Evolutionary conservation across 2,888 invertebrate species (phyloP).

Genomic region (Lasioglossum morio): DNA sequence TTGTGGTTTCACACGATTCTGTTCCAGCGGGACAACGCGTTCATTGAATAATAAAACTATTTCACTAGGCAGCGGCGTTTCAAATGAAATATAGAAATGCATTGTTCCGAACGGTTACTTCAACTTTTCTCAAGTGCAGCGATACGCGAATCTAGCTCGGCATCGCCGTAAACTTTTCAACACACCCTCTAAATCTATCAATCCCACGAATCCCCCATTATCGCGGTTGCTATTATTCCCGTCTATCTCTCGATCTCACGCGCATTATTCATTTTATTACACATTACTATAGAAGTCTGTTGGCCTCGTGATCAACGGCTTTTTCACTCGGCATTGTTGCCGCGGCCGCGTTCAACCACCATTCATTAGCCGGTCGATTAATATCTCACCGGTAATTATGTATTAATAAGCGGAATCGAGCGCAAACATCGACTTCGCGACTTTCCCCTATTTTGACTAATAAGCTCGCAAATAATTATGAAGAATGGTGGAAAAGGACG

Average conservation of each 20-base stretch:
- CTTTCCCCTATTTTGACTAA: slow-evolving; percentile 45
- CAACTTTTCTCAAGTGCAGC: background rate
- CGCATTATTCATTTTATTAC: slow-evolving; percentile 53
- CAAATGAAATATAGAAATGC: background rate
- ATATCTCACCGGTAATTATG: slow-evolving; percentile 56
- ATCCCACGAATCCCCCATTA: slow-evolving; percentile 37
- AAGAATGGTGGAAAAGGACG: background rate
- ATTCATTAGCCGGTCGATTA: slow-evolving; percentile 53
- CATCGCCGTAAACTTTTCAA: background rate
- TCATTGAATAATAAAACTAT: background rate
- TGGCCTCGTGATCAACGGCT: slow-evolving; percentile 11
- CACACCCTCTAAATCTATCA: slow-evolving; percentile 4
- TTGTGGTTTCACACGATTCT: background rate
- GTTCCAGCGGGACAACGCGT: background rate
- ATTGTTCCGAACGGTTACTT: background rate
- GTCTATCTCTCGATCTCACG: slow-evolving; percentile 22
- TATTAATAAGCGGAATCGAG: slow-evolving; percentile 47
- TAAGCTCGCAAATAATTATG: slow-evolving; percentile 23
- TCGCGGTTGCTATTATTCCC: slow-evolving; percentile 30
- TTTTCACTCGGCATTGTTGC: slow-evolving; percentile 45
- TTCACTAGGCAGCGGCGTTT: background rate
- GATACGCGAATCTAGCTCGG: background rate
- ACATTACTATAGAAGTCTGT: slow-evolving; percentile 37
- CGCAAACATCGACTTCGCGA: slow-evolving; percentile 23
- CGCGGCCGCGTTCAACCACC: background rate